Evolutionary conservation across 2,797 vertebrate genomes (phyloP).

Genomic region (Perodicticus potto): DNA sequence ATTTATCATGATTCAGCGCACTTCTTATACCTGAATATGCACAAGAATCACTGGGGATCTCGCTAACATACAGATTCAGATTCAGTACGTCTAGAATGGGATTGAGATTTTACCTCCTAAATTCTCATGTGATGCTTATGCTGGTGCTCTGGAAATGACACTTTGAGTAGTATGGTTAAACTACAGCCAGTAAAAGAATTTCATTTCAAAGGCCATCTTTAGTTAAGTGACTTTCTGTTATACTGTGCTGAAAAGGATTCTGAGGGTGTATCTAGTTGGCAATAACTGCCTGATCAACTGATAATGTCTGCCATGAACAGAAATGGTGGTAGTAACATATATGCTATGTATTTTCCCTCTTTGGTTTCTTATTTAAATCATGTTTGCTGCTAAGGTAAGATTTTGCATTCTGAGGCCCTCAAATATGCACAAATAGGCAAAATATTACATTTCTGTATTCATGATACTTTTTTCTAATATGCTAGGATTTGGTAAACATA

Average conservation of each 20-base stretch:
- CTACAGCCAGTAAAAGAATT: background rate
- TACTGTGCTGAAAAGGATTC: conserved; percentile 12
- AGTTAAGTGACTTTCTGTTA: background rate
- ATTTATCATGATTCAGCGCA: background rate
- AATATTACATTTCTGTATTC: background rate
- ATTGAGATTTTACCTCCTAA: background rate
- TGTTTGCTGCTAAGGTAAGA: conserved; percentile 3
- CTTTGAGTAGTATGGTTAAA: background rate
- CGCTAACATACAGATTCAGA: conserved; percentile 20
- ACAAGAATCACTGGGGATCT: background rate
- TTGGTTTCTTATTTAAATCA: conserved; percentile 19
- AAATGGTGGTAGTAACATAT: background rate
- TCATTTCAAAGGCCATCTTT: background rate
- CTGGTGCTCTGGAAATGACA: background rate
- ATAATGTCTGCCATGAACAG: background rate
- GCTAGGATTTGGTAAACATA: conserved; percentile 31
- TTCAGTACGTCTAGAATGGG: background rate
- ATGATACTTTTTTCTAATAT: background rate
- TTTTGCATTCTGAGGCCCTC: background rate
- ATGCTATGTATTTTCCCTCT: background rate
- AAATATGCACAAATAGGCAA: conserved; percentile 33
- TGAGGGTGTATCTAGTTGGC: background rate
- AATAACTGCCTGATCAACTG: background rate
- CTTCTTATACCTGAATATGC: conserved; percentile 23
- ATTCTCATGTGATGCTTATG: background rate